Conservation (phyloP, 2,113 vertebrate species). For the Chaetodon trifascialis region DNA sequence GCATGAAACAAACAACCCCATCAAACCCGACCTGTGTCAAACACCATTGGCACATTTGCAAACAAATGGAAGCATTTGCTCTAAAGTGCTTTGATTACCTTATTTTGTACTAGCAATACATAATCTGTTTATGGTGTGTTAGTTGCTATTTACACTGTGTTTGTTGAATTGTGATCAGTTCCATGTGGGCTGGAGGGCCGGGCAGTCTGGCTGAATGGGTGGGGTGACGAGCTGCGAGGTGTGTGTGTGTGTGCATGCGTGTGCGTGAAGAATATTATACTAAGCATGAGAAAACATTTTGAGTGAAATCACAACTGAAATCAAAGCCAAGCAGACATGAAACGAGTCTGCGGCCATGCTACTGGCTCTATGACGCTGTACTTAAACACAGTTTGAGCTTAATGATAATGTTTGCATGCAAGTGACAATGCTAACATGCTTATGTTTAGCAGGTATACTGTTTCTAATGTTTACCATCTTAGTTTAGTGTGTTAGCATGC, state of each 20-base stretch:
- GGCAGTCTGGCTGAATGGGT: conserved; percentile 7
- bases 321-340: conserved; percentile 3
- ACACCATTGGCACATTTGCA: not conserved
- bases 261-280: not conserved
- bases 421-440: too few relatives aligned
- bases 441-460: too few relatives aligned
- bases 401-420: too few relatives aligned
- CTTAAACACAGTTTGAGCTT: too few relatives aligned
- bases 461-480: too few relatives aligned
- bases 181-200: conserved; percentile 37
- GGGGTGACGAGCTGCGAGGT: not conserved
- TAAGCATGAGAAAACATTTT: conserved; percentile 4
- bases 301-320: conserved; percentile 16
- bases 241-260: conserved; percentile 1
- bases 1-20: conserved; percentile 16
- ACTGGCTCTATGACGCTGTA: not conserved
- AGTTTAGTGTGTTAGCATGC: too few relatives aligned
- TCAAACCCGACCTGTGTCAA: conserved; percentile 13
- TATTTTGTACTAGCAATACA: not conserved
- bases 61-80: conserved; percentile 3
- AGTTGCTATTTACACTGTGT: conserved; percentile 44
- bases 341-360: not conserved
- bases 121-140: conserved; percentile 41
- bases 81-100: not conserved
- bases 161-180: conserved; percentile 47